These are phyloP conservation scores for Cantharis rustica DNA, from an alignment of 2,888 invertebrate genomes.

Conservation along the genomic window DNA sequence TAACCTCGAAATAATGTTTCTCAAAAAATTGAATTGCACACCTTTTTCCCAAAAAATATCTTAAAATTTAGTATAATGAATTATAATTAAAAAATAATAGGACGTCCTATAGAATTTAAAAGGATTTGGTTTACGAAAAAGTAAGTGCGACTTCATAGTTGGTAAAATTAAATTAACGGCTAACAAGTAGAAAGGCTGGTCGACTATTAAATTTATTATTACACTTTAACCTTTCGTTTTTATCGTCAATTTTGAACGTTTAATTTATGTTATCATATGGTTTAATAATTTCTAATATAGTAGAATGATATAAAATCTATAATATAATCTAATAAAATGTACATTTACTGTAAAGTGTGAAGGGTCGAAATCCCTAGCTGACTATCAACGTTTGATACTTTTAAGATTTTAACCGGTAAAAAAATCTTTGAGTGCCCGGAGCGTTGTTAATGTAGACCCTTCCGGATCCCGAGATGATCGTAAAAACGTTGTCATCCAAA, in stretches of 20 bases:
- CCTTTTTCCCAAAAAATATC: neutral
- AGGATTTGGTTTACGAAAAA: neutral
- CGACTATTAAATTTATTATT: neutral
- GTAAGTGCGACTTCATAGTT: neutral
- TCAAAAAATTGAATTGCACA: neutral
- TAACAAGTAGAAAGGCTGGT: neutral
- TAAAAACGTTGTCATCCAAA: constrained; percentile 53
- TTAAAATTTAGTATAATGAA: neutral
- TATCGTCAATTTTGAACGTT: neutral
- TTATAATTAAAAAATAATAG: neutral
- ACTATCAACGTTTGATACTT: constrained; percentile 45
- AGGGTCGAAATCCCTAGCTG: constrained; percentile 40
- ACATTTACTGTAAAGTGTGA: constrained; percentile 42
- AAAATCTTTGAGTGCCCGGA: constrained; percentile 33
- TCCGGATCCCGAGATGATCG: constrained; percentile 47
- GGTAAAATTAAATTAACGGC: neutral
- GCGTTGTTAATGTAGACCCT: constrained; percentile 44
- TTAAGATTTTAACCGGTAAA: constrained; percentile 40
- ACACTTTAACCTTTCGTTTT: neutral
- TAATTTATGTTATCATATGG: neutral
- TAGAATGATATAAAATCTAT: constrained; percentile 43
- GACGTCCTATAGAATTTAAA: neutral
- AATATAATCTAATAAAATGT: constrained; percentile 45
- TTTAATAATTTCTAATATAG: constrained; percentile 28
- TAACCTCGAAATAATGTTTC: neutral